A percentile compares a stretch with the other conserved stretches of the same genome.
These are phyloP conservation scores for Clarias fuscus DNA, from an alignment of 2,797 vertebrate species.

Conservation along the genomic window DNA sequence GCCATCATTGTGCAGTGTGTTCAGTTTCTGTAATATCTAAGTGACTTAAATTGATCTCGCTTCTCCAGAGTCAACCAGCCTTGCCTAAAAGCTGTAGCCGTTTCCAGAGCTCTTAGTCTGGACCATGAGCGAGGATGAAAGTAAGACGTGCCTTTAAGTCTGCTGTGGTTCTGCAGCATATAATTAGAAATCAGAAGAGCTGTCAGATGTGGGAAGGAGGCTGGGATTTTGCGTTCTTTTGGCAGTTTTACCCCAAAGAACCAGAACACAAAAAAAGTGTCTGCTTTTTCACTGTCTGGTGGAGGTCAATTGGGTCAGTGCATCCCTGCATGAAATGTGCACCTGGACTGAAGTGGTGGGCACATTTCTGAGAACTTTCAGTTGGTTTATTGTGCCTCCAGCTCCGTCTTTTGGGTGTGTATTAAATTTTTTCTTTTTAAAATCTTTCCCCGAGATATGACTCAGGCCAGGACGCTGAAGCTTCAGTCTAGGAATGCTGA, in stretches of 20 bases:
- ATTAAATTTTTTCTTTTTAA: neutral
- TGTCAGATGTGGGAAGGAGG: conserved; percentile 27
- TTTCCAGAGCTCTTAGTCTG: conserved; percentile 51
- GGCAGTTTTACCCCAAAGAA: conserved; percentile 21
- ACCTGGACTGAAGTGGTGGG: neutral
- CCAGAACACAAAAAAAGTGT: neutral
- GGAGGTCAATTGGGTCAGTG: neutral
- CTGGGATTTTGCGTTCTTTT: conserved; percentile 8
- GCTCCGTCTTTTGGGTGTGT: conserved; percentile 19
- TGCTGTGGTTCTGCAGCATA: conserved; percentile 37
- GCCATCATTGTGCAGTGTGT: neutral
- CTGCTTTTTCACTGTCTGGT: conserved; percentile 5
- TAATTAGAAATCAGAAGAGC: conserved; percentile 51
- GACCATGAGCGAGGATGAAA: conserved; percentile 39
- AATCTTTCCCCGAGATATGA: conserved; percentile 2
- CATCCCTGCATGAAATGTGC: conserved; percentile 4
- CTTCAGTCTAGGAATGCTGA: conserved; percentile 5
- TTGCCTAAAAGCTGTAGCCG: conserved; percentile 43
- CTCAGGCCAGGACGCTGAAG: neutral
- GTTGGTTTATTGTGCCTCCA: neutral
- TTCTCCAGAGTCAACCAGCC: conserved; percentile 11
- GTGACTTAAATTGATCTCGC: neutral
- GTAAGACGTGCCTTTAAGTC: conserved; percentile 42
- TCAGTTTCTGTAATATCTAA: neutral
- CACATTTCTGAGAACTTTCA: neutral